phyloP scores from a whole-genome alignment of 2,888 invertebrate genomes.

The Cynaeus angustus region DNA sequence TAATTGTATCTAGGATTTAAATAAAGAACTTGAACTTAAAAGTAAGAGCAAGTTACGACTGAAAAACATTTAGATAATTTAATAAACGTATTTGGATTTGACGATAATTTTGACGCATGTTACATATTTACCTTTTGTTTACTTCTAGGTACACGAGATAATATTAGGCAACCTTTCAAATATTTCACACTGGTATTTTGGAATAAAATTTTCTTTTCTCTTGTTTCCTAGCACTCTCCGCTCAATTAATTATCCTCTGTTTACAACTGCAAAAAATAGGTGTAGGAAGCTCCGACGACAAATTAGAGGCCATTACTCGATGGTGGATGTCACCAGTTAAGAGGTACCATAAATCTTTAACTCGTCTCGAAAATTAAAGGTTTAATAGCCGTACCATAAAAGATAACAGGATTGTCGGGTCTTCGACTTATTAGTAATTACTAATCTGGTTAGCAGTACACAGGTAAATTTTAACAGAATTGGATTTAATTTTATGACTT shows the following conservation, averaged over 20 bases:
- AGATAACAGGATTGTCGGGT: constrained; percentile 39
- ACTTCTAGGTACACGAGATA: too few relatives aligned
- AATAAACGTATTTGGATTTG: too few relatives aligned
- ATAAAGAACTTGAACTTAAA: too few relatives aligned
- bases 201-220: too few relatives aligned
- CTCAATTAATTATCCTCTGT: background rate
- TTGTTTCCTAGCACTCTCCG: too few relatives aligned
- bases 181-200: too few relatives aligned
- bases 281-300: constrained; percentile 9
- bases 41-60: too few relatives aligned
- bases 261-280: constrained; percentile 9
- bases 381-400: constrained; percentile 33
- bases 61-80: too few relatives aligned
- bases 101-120: too few relatives aligned
- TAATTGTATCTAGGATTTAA: too few relatives aligned
- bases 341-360: constrained; percentile 33
- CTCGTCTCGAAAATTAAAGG: constrained; percentile 35
- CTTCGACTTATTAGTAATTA: constrained; percentile 22
- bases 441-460: constrained; percentile 13
- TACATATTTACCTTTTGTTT: too few relatives aligned
- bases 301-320: constrained; percentile 27
- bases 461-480: background rate
- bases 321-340: constrained; percentile 30
- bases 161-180: too few relatives aligned
- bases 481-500: constrained; percentile 5